Evolutionary conservation across 2,113 vertebrate genomes (phyloP).

Genomic region (Platanista minor): DNA sequence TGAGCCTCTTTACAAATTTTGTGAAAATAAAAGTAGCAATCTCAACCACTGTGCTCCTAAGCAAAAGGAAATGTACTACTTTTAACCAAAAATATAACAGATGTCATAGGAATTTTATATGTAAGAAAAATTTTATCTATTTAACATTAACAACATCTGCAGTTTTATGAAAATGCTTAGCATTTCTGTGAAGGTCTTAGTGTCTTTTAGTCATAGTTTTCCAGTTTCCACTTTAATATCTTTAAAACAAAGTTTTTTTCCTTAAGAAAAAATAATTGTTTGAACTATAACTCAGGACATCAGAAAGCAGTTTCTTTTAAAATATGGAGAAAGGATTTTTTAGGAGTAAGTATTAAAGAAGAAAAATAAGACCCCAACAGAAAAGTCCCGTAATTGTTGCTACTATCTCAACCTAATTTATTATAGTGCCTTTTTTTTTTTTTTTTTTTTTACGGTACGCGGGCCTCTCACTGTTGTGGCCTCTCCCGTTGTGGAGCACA

Average conservation of each 20-base stretch:
- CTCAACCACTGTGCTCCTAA: background rate
- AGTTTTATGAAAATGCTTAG: background rate
- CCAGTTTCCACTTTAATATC: background rate
- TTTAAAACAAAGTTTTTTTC: conserved; percentile 26
- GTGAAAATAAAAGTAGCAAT: background rate
- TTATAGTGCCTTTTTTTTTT: conserved; percentile 55
- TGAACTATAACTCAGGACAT: background rate
- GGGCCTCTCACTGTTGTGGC: too few relatives aligned
- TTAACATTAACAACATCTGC: background rate
- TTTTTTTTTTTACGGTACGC: too few relatives aligned
- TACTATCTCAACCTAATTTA: conserved; percentile 64
- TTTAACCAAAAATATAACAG: background rate
- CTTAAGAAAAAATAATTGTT: background rate
- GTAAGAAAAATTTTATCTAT: background rate
- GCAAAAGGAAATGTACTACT: background rate
- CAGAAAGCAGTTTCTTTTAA: conserved; percentile 16
- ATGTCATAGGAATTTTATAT: background rate
- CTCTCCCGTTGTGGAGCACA: too few relatives aligned
- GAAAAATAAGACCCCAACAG: background rate
- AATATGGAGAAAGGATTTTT: conserved; percentile 37
- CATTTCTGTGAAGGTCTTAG: background rate
- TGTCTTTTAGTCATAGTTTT: background rate
- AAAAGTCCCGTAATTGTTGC: conserved; percentile 53
- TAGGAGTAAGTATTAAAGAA: background rate
- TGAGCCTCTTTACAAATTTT: background rate